phyloP scores from a whole-genome alignment of 2,888 invertebrate genomes.

The Lepidonotus clava region DNA sequence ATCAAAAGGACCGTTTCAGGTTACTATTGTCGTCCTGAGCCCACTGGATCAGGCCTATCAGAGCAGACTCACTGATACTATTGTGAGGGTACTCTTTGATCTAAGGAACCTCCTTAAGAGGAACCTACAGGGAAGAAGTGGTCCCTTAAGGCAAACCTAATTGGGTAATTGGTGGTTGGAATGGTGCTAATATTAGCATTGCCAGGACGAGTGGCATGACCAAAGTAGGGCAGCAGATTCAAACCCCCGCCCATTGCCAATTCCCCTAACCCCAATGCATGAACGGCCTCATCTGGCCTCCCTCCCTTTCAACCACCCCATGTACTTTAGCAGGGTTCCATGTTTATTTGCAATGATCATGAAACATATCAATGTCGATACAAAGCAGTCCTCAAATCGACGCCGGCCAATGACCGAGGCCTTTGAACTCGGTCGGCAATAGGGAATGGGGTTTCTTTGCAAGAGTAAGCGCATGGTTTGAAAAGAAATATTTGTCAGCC shows the following conservation, averaged over 20 bases:
- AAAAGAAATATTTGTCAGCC: background rate
- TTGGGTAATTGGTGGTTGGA: conserved; percentile 18
- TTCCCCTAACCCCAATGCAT: no score
- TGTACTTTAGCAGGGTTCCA: no score
- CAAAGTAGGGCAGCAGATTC: background rate
- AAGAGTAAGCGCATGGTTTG: no score
- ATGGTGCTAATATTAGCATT: conserved; percentile 15
- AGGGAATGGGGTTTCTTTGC: no score
- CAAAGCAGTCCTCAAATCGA: no score
- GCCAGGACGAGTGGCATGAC: background rate
- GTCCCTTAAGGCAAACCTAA: background rate
- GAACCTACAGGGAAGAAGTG: background rate
- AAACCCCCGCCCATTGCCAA: background rate
- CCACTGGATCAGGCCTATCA: background rate
- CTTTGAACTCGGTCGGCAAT: no score
- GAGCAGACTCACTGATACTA: background rate
- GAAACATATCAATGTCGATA: no score
- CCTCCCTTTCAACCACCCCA: no score
- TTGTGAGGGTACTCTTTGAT: background rate
- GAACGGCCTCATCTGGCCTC: no score
- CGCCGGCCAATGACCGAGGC: no score
- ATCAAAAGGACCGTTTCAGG: background rate
- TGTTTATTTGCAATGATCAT: no score
- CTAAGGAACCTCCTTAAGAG: background rate
- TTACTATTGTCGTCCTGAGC: background rate